Percentiles rank a stretch among this genome's conserved stretches.
phyloP scores from a whole-genome alignment of 2,797 vertebrate species.

The Lophius americanus region DNA sequence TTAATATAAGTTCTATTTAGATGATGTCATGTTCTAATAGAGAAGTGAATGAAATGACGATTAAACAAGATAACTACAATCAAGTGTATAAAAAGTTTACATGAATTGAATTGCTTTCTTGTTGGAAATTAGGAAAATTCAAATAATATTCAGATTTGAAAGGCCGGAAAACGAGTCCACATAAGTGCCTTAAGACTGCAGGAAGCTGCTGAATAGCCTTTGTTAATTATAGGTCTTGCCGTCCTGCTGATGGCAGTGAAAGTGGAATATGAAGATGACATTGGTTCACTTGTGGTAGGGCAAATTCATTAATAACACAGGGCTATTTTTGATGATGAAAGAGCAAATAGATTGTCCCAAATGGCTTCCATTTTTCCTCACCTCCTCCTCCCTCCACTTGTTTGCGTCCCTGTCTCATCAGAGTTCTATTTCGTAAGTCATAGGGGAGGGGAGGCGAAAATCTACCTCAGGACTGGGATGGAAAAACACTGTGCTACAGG shows the following conservation, averaged over 20 bases:
- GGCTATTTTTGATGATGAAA: slow-evolving; percentile 56
- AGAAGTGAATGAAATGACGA: no score
- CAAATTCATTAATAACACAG: slow-evolving; percentile 48
- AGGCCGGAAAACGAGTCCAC: slow-evolving; percentile 32
- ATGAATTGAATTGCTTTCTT: neutral
- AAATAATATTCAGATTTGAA: slow-evolving; percentile 17
- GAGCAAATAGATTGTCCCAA: slow-evolving; percentile 56
- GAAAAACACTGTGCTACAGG: slow-evolving; percentile 13
- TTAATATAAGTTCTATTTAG: no score
- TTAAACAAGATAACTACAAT: no score
- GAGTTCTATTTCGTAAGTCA: slow-evolving; percentile 18
- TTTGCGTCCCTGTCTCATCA: slow-evolving; percentile 18
- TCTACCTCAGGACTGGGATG: slow-evolving; percentile 1
- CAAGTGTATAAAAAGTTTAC: no score
- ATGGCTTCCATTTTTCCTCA: slow-evolving; percentile 37
- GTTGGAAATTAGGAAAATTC: slow-evolving; percentile 12
- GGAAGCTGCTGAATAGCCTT: slow-evolving; percentile 36
- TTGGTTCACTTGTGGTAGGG: slow-evolving; percentile 32
- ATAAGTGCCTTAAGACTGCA: slow-evolving; percentile 24
- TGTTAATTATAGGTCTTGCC: slow-evolving; percentile 42
- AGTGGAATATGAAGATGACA: slow-evolving; percentile 43
- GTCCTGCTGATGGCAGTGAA: slow-evolving; percentile 27
- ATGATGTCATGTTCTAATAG: no score
- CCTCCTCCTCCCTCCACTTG: slow-evolving; percentile 1
- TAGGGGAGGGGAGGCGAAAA: slow-evolving; percentile 17